Conservation (phyloP, 2,797 vertebrate species). For the Podargus strigoides region DNA sequence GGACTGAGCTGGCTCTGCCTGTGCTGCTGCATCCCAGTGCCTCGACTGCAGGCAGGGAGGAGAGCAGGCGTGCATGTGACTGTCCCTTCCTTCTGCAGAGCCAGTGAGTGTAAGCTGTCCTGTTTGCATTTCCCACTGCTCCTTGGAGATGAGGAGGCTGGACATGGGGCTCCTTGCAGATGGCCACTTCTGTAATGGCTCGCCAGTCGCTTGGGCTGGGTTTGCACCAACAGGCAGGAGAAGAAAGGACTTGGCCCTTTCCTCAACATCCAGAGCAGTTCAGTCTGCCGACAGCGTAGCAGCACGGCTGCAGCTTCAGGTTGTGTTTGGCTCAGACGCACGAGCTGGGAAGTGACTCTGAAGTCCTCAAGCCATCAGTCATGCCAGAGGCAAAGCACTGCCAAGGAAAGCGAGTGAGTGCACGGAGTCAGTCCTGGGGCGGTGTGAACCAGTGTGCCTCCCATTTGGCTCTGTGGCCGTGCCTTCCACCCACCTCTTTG, state of each 20-base stretch:
- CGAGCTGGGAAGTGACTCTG: background rate
- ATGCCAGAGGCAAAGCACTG: background rate
- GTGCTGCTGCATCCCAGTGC: background rate
- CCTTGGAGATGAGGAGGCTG: background rate
- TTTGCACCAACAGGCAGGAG: background rate
- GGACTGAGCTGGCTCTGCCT: background rate
- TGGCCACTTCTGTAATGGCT: too few species aligned
- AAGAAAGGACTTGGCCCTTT: background rate
- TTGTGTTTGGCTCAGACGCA: background rate
- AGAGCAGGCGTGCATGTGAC: rapidly evolving
- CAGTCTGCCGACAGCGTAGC: rapidly evolving
- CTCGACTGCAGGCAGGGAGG: background rate
- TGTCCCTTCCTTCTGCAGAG: background rate
- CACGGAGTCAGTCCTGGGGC: background rate
- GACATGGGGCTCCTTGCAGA: background rate
- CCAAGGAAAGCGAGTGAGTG: background rate
- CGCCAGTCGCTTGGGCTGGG: background rate
- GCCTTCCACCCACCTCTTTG: background rate
- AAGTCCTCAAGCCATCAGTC: background rate
- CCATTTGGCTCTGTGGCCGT: background rate
- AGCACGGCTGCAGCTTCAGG: background rate
- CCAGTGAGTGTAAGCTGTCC: rapidly evolving
- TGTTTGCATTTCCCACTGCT: background rate
- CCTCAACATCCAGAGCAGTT: rapidly evolving
- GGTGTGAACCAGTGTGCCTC: background rate